These are phyloP conservation scores for Petrosia ficiformis DNA, from an alignment of 37 sponge, comb jelly and placozoan genomes.

Conservation along the genomic window DNA sequence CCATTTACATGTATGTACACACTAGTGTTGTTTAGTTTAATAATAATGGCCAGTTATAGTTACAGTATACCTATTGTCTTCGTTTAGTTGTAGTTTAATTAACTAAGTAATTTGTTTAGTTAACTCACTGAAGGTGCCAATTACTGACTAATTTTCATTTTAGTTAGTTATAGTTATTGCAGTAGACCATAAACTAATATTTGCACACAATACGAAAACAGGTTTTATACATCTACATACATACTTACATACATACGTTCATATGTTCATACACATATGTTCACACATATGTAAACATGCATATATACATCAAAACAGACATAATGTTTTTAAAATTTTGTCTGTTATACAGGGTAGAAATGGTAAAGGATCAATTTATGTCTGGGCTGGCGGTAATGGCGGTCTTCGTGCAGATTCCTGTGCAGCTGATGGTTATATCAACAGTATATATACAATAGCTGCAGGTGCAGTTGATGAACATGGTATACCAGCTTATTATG, in stretches of 20 bases:
- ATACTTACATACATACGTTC: conserved; percentile 1
- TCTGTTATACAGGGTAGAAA: conserved; percentile 60
- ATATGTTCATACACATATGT: too few species aligned
- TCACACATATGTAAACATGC: background rate
- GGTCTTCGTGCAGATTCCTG: conserved; percentile 76
- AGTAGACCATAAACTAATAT: too few species aligned
- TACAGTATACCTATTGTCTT: too few species aligned
- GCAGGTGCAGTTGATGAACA: conserved; percentile 70
- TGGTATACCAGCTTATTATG: conserved; percentile 75
- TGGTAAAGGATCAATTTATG: conserved; percentile 84
- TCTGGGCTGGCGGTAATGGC: conserved; percentile 98
- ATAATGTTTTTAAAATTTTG: background rate
- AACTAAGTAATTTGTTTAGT: too few species aligned
- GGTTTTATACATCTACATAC: background rate
- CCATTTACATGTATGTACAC: too few species aligned
- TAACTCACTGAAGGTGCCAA: too few species aligned
- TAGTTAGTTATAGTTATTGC: too few species aligned
- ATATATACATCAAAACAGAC: conserved; percentile 2
- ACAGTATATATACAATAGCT: conserved; percentile 85
- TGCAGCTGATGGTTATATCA: conserved; percentile 91
- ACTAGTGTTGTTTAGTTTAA: too few species aligned
- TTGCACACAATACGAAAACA: too few species aligned
- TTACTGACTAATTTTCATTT: too few species aligned
- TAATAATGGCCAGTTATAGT: too few species aligned
- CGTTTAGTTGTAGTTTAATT: too few species aligned